phyloP scores from a whole-genome alignment of 2,797 vertebrate species.

The Girardinus metallicus region DNA sequence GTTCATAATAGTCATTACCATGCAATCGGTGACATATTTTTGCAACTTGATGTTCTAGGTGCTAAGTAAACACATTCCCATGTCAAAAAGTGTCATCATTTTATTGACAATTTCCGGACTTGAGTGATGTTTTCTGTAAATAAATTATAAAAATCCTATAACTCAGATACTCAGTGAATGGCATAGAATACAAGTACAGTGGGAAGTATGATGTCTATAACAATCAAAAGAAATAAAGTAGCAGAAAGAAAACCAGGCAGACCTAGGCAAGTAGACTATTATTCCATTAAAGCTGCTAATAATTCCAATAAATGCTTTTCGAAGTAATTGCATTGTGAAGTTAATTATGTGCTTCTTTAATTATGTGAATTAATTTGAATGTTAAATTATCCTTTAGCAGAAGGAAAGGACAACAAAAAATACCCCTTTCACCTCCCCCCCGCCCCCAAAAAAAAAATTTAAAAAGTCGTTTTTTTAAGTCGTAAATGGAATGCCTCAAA shows the following conservation, averaged over 20 bases:
- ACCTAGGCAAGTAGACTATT: background rate
- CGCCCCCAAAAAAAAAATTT: background rate
- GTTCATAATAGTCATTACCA: background rate
- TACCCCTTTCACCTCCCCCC: rapidly evolving
- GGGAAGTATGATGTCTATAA: background rate
- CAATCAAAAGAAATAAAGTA: background rate
- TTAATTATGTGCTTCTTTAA: background rate
- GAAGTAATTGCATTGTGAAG: background rate
- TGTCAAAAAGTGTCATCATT: background rate
- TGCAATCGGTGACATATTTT: background rate
- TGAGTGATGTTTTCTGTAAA: background rate
- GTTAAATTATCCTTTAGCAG: background rate
- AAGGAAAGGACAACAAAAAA: background rate
- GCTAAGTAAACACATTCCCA: background rate
- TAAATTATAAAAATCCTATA: background rate
- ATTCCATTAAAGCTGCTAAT: background rate
- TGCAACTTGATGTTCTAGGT: background rate
- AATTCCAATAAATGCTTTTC: background rate
- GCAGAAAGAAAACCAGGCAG: background rate
- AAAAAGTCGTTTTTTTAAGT: background rate
- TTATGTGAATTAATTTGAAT: too few relatives aligned
- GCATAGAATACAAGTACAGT: background rate
- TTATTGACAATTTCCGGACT: background rate
- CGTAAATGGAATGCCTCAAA: background rate
- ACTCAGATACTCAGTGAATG: background rate